Percentiles rank a stretch among this genome's conserved stretches.
phyloP scores from a whole-genome alignment of 2,113 vertebrate genomes.

The Chloropsis cyanopogon region DNA sequence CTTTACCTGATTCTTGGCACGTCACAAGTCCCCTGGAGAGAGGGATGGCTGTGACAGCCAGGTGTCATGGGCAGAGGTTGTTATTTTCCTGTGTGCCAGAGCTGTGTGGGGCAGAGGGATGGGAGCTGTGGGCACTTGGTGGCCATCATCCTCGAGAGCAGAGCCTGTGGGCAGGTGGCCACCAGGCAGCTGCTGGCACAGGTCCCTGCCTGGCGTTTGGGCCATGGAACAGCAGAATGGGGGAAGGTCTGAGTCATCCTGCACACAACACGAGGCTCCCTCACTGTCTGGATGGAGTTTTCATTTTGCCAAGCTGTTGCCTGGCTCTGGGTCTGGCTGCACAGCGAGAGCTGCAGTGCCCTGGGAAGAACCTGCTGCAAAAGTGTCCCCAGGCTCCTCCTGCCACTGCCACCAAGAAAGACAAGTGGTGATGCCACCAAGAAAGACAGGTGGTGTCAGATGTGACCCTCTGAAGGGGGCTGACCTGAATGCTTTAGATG shows the following conservation, averaged over 20 bases:
- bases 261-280: not conserved
- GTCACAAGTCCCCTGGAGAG: not conserved
- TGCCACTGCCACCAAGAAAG: not conserved
- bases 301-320: not conserved
- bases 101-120: not conserved
- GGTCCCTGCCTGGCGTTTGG: not conserved
- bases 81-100: not conserved
- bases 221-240: not conserved
- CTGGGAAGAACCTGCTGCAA: not conserved
- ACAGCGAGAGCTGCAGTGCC: not conserved
- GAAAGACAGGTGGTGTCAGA: not conserved
- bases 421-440: not conserved
- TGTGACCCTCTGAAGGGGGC: rapidly evolving
- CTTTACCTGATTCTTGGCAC: not conserved
- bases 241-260: conserved; percentile 30
- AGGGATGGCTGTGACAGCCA: not conserved
- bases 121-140: not conserved
- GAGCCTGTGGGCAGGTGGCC: not conserved
- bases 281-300: not conserved
- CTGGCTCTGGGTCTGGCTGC: not conserved
- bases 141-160: not conserved
- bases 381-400: not conserved
- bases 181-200: not conserved
- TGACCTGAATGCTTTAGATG: not conserved
- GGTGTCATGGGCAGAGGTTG: not conserved